Evolutionary conservation across 2,888 invertebrate genomes (phyloP).

Genomic region (Xylota segnis): DNA sequence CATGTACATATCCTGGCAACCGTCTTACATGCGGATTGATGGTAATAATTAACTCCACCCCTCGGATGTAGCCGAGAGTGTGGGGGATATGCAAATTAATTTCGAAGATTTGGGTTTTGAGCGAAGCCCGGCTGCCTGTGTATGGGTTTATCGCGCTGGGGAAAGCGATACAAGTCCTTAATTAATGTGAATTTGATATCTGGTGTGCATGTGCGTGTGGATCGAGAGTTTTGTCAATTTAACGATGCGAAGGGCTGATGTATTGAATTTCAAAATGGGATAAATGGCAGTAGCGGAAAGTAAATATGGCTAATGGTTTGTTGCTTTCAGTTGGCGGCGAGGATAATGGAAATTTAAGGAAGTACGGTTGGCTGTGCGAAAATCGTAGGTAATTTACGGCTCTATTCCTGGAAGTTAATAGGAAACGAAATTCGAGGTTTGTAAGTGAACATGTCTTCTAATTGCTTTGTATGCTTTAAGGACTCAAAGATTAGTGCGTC

Average conservation of each 20-base stretch:
- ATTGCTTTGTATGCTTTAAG: too few species aligned
- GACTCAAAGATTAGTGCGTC: too few species aligned
- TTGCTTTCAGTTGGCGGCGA: background rate
- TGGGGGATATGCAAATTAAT: conserved; percentile 69
- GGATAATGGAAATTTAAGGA: conserved; percentile 6
- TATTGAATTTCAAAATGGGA: conserved; percentile 28
- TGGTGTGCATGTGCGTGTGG: conserved; percentile 5
- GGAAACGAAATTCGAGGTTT: too few species aligned
- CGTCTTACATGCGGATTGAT: conserved; percentile 57
- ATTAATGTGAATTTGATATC: conserved; percentile 69
- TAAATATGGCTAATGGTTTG: background rate
- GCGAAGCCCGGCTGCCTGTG: conserved; percentile 24
- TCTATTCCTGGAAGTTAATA: background rate
- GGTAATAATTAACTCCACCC: conserved; percentile 52
- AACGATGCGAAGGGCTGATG: conserved; percentile 16
- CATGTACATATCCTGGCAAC: conserved; percentile 26
- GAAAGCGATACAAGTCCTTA: conserved; percentile 61
- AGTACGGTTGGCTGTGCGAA: background rate
- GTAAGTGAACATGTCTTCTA: too few species aligned
- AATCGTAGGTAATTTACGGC: background rate
- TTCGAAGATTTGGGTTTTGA: conserved; percentile 46
- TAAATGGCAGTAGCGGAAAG: background rate
- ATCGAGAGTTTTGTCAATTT: conserved; percentile 10
- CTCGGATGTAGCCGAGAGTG: background rate
- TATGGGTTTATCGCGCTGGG: background rate